Conservation (phyloP, 2,888 invertebrate species). For the Myathropa florea region DNA sequence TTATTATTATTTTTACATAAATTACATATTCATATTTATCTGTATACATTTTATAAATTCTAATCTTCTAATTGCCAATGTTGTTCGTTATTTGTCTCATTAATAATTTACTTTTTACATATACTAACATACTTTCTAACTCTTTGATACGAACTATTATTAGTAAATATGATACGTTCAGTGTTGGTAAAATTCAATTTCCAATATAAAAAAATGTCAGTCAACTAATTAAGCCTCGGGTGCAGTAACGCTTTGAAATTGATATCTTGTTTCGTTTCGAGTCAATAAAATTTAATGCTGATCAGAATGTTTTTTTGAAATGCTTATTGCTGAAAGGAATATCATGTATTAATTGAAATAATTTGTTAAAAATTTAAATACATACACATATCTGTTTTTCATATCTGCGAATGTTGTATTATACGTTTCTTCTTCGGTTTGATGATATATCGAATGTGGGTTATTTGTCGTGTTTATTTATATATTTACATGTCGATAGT, state of each 20-base stretch:
- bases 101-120: conserved; percentile 44
- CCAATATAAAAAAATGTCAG: conserved; percentile 31
- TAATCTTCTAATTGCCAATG: background rate
- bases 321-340: conserved; percentile 14
- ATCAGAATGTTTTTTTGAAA: conserved; percentile 42
- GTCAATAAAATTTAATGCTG: conserved; percentile 38
- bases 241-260: conserved; percentile 25
- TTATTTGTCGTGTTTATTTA: background rate
- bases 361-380: background rate
- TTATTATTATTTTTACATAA: conserved; percentile 21
- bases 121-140: conserved; percentile 39
- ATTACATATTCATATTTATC: conserved; percentile 17
- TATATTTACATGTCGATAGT: background rate
- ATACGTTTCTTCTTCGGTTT: background rate
- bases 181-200: conserved; percentile 35
- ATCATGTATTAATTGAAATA: background rate
- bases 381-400: background rate
- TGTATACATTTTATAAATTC: conserved; percentile 6
- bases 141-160: conserved; percentile 8
- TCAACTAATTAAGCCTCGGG: conserved; percentile 40
- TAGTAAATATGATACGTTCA: conserved; percentile 11
- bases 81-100: background rate
- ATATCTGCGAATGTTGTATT: background rate
- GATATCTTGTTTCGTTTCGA: conserved; percentile 29
- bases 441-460: background rate